A percentile compares a stretch with the other conserved stretches of the same genome.
These are phyloP conservation scores for Euplagia quadripunctaria DNA, from an alignment of 2,888 invertebrate species.

Conservation along the genomic window DNA sequence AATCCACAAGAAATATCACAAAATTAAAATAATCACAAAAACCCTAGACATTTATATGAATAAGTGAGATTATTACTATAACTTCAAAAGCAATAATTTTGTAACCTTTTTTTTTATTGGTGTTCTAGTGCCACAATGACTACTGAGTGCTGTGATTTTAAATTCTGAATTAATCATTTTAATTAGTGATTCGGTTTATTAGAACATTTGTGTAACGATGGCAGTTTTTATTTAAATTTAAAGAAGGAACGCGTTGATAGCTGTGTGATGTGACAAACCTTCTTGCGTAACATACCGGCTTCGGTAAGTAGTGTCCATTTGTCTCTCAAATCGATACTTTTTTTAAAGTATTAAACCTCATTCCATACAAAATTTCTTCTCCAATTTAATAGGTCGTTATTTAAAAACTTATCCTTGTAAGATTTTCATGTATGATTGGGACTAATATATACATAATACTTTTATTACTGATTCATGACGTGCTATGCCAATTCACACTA, in stretches of 20 bases:
- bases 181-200: conserved; percentile 35
- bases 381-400: background rate
- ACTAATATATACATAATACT: background rate
- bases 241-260: conserved; percentile 25
- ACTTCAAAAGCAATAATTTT: conserved; percentile 33
- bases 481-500: background rate
- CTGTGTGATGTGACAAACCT: conserved; percentile 49
- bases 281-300: conserved; percentile 54
- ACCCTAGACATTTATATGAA: conserved; percentile 24
- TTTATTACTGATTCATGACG: background rate
- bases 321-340: background rate
- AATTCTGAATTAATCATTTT: conserved; percentile 37
- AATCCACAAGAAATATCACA: conserved; percentile 23
- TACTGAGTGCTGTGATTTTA: conserved; percentile 63
- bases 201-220: conserved; percentile 21
- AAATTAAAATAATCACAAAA: conserved; percentile 34
- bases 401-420: background rate
- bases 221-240: conserved; percentile 18
- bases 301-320: conserved; percentile 38
- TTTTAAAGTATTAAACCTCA: background rate
- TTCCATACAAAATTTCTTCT: background rate
- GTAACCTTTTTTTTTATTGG: conserved; percentile 22
- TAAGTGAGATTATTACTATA: conserved; percentile 29
- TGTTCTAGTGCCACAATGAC: conserved; percentile 61
- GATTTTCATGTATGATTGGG: background rate